These are phyloP conservation scores for Drosophila paramelanica DNA, from an alignment of 2,888 invertebrate genomes.

Conservation along the genomic window DNA sequence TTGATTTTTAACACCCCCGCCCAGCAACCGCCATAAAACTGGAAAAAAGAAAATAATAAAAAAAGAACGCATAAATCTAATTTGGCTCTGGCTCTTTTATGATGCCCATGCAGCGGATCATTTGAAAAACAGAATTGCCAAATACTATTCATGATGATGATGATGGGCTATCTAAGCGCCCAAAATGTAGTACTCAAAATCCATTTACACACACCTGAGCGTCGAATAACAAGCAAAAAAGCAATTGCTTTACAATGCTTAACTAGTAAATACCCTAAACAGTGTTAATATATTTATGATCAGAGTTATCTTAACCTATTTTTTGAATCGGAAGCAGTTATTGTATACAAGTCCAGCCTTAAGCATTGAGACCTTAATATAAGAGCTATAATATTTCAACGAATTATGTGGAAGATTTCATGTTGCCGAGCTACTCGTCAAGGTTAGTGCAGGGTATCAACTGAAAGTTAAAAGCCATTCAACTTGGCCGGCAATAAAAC, in stretches of 20 bases:
- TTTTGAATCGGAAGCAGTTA: not conserved
- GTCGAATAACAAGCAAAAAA: constrained; percentile 1
- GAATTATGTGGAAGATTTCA: not conserved
- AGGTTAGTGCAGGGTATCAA: constrained; percentile 25
- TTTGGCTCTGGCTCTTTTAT: constrained; percentile 66
- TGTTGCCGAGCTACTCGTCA: not conserved
- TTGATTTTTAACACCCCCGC: constrained; percentile 47
- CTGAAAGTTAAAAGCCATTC: constrained; percentile 69
- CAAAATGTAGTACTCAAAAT: constrained; percentile 60
- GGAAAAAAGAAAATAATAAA: constrained; percentile 53
- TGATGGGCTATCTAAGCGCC: constrained; percentile 63
- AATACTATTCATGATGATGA: constrained; percentile 40
- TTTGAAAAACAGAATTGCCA: constrained; percentile 54
- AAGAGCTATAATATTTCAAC: too few species aligned
- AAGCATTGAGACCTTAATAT: not conserved
- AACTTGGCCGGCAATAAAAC: constrained; percentile 68
- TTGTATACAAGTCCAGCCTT: not conserved
- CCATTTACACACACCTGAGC: constrained; percentile 75
- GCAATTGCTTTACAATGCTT: not conserved
- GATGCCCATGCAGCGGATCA: constrained; percentile 48
- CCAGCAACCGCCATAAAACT: constrained; percentile 34
- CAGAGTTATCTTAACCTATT: too few species aligned
- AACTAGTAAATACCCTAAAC: constrained; percentile 19
- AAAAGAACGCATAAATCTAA: constrained; percentile 72
- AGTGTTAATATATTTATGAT: not conserved